These are phyloP conservation scores for Sebastes vulpes DNA, from an alignment of 2,797 vertebrate genomes.

Conservation along the genomic window DNA sequence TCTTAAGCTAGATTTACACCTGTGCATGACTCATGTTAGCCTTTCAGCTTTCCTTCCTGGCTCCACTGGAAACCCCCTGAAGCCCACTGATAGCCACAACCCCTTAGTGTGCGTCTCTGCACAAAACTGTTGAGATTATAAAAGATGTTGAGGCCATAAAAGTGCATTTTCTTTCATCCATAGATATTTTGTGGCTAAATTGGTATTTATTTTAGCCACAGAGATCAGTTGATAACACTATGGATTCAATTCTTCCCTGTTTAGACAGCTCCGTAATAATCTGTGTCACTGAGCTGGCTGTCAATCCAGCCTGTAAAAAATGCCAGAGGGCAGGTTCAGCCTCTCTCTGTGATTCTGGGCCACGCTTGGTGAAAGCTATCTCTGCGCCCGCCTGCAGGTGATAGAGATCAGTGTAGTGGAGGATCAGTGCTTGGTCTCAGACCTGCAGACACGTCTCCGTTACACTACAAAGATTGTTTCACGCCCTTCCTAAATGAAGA, in stretches of 20 bases:
- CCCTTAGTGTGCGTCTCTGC: not conserved
- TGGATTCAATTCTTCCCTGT: slow-evolving; percentile 1
- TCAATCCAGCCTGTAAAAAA: slow-evolving; percentile 30
- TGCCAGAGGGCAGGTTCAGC: not conserved
- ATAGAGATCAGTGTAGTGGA: slow-evolving; percentile 47
- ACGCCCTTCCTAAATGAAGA: slow-evolving; percentile 40
- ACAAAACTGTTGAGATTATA: not conserved
- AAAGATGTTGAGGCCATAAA: not conserved
- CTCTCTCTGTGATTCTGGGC: slow-evolving; percentile 27
- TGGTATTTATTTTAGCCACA: not conserved
- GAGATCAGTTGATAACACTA: not conserved
- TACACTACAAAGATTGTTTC: slow-evolving; percentile 60
- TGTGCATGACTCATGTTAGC: not conserved
- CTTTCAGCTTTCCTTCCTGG: slow-evolving; percentile 26
- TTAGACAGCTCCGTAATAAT: slow-evolving; percentile 16
- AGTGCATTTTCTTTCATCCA: not conserved
- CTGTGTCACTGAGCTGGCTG: slow-evolving; percentile 28
- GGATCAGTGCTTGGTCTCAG: slow-evolving; percentile 34
- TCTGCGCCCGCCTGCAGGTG: slow-evolving; percentile 58
- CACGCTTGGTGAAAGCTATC: slow-evolving; percentile 62
- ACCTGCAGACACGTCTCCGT: slow-evolving; percentile 49
- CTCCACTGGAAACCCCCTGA: slow-evolving; percentile 25
- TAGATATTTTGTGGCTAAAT: not conserved
- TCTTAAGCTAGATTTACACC: slow-evolving; percentile 35
- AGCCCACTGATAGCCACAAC: slow-evolving; percentile 5